phyloP scores from a whole-genome alignment of 2,113 vertebrate genomes.

The Cavia porcellus region DNA sequence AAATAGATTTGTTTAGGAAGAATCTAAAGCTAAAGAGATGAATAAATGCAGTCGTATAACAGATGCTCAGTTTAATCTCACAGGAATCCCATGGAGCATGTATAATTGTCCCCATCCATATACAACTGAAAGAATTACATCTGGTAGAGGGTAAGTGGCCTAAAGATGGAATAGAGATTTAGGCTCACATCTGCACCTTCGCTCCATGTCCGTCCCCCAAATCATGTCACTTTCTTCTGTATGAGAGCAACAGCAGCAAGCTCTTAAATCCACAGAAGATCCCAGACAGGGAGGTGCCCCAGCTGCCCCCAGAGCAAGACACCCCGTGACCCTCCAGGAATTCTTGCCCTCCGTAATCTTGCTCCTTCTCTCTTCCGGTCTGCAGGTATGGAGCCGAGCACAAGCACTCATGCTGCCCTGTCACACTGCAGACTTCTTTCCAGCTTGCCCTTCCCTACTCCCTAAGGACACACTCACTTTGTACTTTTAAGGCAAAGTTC shows the following conservation, averaged over 20 bases:
- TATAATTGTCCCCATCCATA: neutral
- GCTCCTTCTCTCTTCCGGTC: neutral
- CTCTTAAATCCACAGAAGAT: neutral
- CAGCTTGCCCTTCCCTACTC: constrained; percentile 56
- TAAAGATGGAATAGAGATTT: neutral
- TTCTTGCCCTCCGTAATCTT: neutral
- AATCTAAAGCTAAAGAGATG: neutral
- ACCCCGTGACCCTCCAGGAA: rapidly evolving
- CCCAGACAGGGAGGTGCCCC: neutral
- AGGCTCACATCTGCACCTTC: neutral
- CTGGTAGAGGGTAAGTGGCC: neutral
- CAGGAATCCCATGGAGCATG: neutral
- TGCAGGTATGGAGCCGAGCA: neutral
- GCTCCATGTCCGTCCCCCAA: too few species aligned
- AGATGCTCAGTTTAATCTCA: neutral
- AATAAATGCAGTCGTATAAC: neutral
- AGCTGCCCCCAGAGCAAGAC: rapidly evolving
- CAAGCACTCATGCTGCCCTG: neutral
- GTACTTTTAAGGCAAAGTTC: constrained; percentile 68
- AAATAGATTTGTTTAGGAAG: neutral
- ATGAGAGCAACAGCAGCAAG: neutral
- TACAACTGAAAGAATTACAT: neutral
- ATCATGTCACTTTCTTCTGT: rapidly evolving
- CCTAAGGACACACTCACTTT: constrained; percentile 68
- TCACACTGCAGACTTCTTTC: constrained; percentile 48